These are phyloP conservation scores for Corythoichthys intestinalis DNA, from an alignment of 2,113 vertebrate genomes.

Conservation along the genomic window DNA sequence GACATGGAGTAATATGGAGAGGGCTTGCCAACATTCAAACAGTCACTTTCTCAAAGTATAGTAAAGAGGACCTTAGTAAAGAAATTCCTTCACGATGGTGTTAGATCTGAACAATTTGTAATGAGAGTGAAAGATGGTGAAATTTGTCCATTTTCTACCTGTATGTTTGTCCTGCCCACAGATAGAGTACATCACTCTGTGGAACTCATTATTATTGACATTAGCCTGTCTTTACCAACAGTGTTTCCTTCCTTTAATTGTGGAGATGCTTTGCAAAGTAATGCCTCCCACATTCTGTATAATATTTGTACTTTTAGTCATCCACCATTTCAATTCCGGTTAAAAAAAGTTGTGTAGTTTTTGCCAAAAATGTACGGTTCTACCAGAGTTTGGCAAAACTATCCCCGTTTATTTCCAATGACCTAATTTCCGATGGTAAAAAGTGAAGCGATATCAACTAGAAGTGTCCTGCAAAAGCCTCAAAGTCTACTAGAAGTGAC, in stretches of 20 bases:
- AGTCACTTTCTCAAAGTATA: background rate
- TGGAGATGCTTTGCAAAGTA: slow-evolving; percentile 33
- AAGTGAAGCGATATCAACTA: too few species aligned
- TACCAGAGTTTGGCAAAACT: too few species aligned
- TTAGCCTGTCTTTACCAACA: slow-evolving; percentile 33
- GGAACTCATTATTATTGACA: slow-evolving; percentile 41
- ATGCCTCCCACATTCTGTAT: slow-evolving; percentile 21
- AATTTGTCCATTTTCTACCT: background rate
- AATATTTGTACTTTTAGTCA: too few species aligned
- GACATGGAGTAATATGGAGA: slow-evolving; percentile 1
- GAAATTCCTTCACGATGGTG: background rate
- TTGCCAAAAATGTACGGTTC: too few species aligned
- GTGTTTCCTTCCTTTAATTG: slow-evolving; percentile 18
- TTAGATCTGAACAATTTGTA: slow-evolving; percentile 7
- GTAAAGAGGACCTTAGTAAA: background rate
- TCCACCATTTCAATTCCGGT: too few species aligned
- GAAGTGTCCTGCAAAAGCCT: too few species aligned
- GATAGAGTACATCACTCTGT: slow-evolving; percentile 35
- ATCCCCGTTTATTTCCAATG: too few species aligned
- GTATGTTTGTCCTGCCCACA: background rate
- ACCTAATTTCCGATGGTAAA: too few species aligned
- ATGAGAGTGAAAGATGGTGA: slow-evolving; percentile 10
- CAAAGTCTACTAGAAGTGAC: too few species aligned
- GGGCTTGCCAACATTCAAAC: slow-evolving; percentile 6
- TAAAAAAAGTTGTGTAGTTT: too few species aligned